Evolutionary conservation across 2,797 vertebrate species (phyloP), one percentile per base, ranked within the genome.

Genomic region (Propithecus perrieri): DNA sequence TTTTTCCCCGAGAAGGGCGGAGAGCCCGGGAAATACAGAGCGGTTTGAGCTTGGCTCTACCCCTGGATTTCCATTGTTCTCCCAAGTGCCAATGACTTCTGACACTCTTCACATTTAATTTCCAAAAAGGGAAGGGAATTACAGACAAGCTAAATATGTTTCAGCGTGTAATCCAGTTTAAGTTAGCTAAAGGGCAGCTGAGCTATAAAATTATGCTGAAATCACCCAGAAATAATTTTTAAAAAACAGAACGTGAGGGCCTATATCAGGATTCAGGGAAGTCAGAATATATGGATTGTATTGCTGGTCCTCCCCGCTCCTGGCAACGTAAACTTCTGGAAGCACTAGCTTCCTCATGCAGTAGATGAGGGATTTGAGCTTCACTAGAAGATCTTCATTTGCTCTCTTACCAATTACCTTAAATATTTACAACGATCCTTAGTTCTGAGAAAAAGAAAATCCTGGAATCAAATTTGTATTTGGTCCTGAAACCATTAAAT

Each of bases 61-160:
- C 63, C 35, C 57, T 2, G 1, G 38, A 55, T 91, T 95, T 80
- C 83, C 85, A 90, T 59, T 95, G 50, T 83, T 65, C 57, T 53
- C 35, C 59, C 38, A n/a, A 78, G n/a, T 71, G 93, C 72, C 59
- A 65, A 9, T 74, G 65, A 94, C 55, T 94, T 35, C 26, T 14
- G 35, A 63, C 2, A 61, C 43, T 69, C 30, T 92, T 63, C 61
- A 65, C 43, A 81, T 81, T 85, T 90, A 59, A 75, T 57, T 78
- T 84, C 84, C 87, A 87, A 83, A 93, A 93, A 89, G 53, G 81
- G 89, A 86, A 97, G 35, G 38, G 57, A 93, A 84, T 91, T 18
- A 59, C 10, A 87, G 41, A 72, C 41, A 95, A 67, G 80, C 75
- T 85, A 80, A 95, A 94, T 95, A 83, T 93, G 79, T 87, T 95